Evolutionary conservation across 1,140 invertebrate species (phyloP), one percentile per base, ranked within the genome.

Genomic region (Paramacrobiotus metropolitanus): DNA sequence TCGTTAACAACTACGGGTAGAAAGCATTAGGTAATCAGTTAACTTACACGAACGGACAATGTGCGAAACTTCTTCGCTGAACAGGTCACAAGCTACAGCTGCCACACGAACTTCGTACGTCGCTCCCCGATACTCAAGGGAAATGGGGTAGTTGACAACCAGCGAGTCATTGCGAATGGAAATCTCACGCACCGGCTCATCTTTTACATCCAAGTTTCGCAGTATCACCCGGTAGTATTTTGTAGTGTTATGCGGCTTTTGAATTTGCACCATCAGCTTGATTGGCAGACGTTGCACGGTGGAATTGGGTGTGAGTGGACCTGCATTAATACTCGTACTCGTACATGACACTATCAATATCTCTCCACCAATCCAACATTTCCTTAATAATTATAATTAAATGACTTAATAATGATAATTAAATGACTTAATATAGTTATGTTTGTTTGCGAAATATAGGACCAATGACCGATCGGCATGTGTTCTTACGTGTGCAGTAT

Each of bases 81-180:
- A 20, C 15, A 55, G 24, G 48, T 55, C 48, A 28, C 48, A 55
- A 15, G 28, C 28, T 15, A 55, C 15, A 4, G 48, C 9, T 28
- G 48, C 15, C 48, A 55, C 48, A 24, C 48, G 48, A 15, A 55
- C 48, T 55, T 55, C 48, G 48, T 55, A 55, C 15, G 28, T 24
- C 24, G 48, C 48, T 55, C 48, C 48, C 48, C 15, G 48, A 55
- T 55, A 55, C 4, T 55, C 48, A 55, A 65, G 1, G 29, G 28
- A 2, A 63, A n/a, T 62, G 4, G 21, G 63, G 60, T 59, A 44
- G 40, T 55, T 21, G 55, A 59, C 40, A 61, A 48, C 63, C 64
- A 55, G 34, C 61, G 63, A 65, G 24, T 55, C 48, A 24, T 55
- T 55, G 15, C 48, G 48, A 9, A 55, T 55, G 48, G 15, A 15